These are phyloP conservation scores for Paracyprichromis sp. DNA, from an alignment of 2,113 vertebrate genomes.

Conservation along the genomic window DNA sequence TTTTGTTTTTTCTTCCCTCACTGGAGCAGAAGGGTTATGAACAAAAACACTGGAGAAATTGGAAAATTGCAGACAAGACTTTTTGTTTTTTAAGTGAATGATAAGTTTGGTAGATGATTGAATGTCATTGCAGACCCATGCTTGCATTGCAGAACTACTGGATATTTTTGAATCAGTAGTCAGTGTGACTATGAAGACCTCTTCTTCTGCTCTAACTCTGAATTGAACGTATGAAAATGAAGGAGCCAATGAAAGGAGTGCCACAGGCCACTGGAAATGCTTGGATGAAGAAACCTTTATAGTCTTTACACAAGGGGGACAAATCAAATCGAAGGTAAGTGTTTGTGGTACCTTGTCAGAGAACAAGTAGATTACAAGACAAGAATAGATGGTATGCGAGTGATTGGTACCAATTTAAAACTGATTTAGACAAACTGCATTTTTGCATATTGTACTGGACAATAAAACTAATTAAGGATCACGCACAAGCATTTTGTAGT, in stretches of 20 bases:
- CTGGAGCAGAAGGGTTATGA: constrained; percentile 52
- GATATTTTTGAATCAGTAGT: constrained; percentile 33
- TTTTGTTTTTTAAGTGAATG: constrained; percentile 20
- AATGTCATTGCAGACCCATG: constrained; percentile 33
- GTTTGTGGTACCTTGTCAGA: not conserved
- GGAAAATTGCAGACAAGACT: not conserved
- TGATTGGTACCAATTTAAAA: not conserved
- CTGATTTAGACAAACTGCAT: not conserved
- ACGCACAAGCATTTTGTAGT: not conserved
- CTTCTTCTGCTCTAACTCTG: constrained; percentile 35
- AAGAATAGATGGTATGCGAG: not conserved
- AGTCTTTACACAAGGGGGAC: not conserved
- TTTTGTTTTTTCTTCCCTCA: not conserved
- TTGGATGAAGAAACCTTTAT: constrained; percentile 21
- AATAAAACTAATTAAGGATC: not conserved
- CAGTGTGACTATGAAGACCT: constrained; percentile 32
- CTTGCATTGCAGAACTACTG: constrained; percentile 15
- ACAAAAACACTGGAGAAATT: constrained; percentile 62
- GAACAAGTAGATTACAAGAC: not conserved
- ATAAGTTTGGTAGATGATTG: constrained; percentile 18
- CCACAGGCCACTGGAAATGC: constrained; percentile 9
- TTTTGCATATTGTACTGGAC: not conserved
- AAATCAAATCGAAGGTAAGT: constrained; percentile 36
- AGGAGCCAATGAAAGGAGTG: constrained; percentile 49
- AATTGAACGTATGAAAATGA: constrained; percentile 55